phyloP scores from a whole-genome alignment of 2,797 vertebrate genomes.

The Harpagifer antarcticus region DNA sequence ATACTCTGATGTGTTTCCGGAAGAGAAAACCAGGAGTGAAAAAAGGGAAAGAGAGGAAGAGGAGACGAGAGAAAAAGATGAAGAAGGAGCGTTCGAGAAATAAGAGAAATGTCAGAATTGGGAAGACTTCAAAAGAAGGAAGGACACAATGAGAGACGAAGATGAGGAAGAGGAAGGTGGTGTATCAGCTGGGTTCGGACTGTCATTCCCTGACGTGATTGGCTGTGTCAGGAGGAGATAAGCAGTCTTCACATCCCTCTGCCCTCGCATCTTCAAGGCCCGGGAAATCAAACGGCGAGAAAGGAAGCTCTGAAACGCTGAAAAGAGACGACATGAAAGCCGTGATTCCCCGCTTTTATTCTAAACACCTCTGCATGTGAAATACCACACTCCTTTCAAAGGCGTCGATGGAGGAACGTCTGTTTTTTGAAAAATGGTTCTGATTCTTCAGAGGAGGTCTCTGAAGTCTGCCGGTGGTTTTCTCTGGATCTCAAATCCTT shows the following conservation, averaged over 20 bases:
- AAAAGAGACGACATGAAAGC: conserved; percentile 78
- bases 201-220: conserved; percentile 76
- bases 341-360: conserved; percentile 76
- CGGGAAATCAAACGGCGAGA: conserved; percentile 72
- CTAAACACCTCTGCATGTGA: conserved; percentile 78
- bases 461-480: conserved; percentile 49
- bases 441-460: conserved; percentile 53
- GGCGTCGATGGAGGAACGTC: conserved; percentile 13
- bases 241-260: conserved; percentile 75
- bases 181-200: conserved; percentile 66
- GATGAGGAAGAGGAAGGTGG: neutral
- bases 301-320: conserved; percentile 56
- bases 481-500: conserved; percentile 65
- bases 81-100: too few relatives aligned
- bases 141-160: neutral
- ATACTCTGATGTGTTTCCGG: conserved; percentile 71
- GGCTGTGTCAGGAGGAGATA: conserved; percentile 80
- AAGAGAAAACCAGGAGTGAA: neutral
- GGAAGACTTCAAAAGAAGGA: conserved; percentile 30
- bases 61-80: neutral
- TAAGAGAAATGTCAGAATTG: neutral
- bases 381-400: conserved; percentile 66
- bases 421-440: conserved; percentile 30
- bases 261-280: conserved; percentile 75
- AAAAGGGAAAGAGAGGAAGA: conserved; percentile 5